A percentile compares a stretch with the other conserved stretches of the same genome.
Conservation (phyloP, 2,797 vertebrate species). For the Melanotaenia maccullochi region DNA sequence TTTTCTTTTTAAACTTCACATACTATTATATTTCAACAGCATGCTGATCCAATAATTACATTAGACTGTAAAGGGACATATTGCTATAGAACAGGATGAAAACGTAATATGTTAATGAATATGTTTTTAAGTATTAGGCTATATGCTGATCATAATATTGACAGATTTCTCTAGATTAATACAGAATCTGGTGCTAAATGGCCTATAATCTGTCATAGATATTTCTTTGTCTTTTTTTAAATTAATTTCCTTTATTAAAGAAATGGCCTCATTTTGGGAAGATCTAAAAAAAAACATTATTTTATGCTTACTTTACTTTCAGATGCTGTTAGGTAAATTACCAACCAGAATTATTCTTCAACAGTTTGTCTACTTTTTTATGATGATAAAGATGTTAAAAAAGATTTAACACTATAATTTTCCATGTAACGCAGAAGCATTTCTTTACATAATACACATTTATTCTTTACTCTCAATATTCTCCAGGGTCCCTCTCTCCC, state of each 20-base stretch:
- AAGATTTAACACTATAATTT: too few relatives aligned
- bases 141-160: slow-evolving; percentile 13
- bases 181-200: slow-evolving; percentile 33
- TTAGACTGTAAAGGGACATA: background rate
- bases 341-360: background rate
- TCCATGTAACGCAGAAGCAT: too few relatives aligned
- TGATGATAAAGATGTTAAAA: background rate
- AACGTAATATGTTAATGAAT: slow-evolving; percentile 14
- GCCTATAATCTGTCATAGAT: slow-evolving; percentile 14
- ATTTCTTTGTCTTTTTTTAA: slow-evolving; percentile 19
- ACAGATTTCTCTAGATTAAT: slow-evolving; percentile 15
- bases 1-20: slow-evolving; percentile 9
- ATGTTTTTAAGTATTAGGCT: slow-evolving; percentile 5
- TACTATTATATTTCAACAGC: background rate
- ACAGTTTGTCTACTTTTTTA: background rate
- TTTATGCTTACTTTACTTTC: slow-evolving; percentile 22
- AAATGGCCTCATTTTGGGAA: slow-evolving; percentile 14
- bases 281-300: background rate
- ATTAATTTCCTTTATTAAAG: slow-evolving; percentile 18
- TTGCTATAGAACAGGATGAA: background rate
- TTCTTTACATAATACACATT: too few relatives aligned
- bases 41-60: background rate
- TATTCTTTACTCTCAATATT: background rate
- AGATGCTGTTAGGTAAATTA: background rate
- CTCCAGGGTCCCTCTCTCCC: background rate